Evolutionary conservation across 2,797 vertebrate species (phyloP).

Genomic region (Diceros bicornis): DNA sequence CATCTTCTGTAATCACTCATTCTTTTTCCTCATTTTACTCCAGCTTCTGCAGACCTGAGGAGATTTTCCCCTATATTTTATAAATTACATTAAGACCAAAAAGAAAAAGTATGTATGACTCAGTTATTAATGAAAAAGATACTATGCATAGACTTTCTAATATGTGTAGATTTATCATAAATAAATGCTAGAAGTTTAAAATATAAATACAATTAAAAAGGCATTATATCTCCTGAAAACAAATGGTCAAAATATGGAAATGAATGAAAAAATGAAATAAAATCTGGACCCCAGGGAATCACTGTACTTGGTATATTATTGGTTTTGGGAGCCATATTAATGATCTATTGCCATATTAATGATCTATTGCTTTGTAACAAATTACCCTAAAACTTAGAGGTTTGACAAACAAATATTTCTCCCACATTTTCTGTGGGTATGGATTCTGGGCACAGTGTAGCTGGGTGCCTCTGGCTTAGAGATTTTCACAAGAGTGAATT

Average conservation of each 20-base stretch:
- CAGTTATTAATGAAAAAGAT: neutral
- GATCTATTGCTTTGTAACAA: neutral
- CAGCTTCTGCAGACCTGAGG: neutral
- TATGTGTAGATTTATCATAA: neutral
- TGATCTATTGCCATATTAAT: too few relatives aligned
- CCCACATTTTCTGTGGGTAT: neutral
- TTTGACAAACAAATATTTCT: neutral
- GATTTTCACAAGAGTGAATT: neutral
- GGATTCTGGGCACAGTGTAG: neutral
- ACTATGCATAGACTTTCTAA: neutral
- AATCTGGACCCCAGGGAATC: neutral
- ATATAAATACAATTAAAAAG: neutral
- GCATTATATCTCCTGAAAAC: neutral
- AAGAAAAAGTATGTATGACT: neutral
- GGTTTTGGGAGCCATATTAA: neutral
- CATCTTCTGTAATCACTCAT: neutral
- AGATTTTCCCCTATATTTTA: neutral
- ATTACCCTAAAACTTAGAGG: neutral
- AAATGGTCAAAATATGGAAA: neutral
- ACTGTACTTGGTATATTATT: neutral
- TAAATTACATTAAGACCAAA: neutral
- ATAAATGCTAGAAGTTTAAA: neutral
- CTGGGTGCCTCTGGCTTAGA: neutral
- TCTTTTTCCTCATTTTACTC: neutral
- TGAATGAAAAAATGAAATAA: neutral